phyloP scores from a whole-genome alignment of 2,113 vertebrate genomes.

The Ellobius talpinus region DNA sequence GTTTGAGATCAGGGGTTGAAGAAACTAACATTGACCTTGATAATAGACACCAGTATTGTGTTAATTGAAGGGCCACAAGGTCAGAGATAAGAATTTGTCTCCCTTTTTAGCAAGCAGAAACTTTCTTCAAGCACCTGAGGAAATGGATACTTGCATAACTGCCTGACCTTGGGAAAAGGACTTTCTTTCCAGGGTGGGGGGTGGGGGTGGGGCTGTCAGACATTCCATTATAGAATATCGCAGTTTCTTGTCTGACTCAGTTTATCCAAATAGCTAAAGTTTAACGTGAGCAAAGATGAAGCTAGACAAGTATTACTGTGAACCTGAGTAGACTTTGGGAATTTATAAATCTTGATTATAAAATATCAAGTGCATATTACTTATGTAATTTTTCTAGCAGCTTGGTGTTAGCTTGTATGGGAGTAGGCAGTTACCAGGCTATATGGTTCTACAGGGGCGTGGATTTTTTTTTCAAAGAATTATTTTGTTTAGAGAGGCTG shows the following conservation, averaged over 20 bases:
- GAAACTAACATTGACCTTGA: not conserved
- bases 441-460: not conserved
- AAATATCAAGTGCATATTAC: not conserved
- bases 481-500: not conserved
- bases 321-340: not conserved
- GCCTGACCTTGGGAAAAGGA: not conserved
- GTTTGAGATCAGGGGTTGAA: not conserved
- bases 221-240: not conserved
- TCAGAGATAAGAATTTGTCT: not conserved
- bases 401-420: not conserved
- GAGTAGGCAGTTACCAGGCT: not conserved
- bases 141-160: not conserved
- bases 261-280: not conserved
- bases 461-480: not conserved
- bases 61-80: not conserved
- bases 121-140: not conserved
- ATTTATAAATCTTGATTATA: not conserved
- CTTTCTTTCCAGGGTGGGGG: no score
- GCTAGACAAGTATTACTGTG: not conserved
- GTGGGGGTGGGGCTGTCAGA: not conserved
- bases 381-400: not conserved
- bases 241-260: not conserved
- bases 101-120: not conserved
- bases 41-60: not conserved
- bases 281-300: not conserved